phyloP scores from a whole-genome alignment of 1,140 invertebrate species.

The Berghia stephanieae region DNA sequence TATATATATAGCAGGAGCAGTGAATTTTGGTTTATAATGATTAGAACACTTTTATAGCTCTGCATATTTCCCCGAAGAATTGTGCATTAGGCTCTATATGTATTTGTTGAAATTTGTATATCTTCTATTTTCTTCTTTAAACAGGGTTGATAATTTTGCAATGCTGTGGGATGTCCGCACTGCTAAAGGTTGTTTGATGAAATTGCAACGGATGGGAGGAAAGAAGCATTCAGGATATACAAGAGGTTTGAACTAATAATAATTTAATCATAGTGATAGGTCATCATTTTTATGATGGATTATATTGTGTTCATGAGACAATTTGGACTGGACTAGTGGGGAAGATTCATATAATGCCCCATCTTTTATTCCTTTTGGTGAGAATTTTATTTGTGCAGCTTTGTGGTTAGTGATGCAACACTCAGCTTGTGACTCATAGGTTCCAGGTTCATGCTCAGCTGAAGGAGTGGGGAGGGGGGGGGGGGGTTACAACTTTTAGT shows the following conservation, averaged over 20 bases:
- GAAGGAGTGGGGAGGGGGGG: no score
- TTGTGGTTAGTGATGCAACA: no score
- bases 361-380: no score
- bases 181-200: slow-evolving; percentile 19
- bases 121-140: not conserved
- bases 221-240: slow-evolving; percentile 20
- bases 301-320: not conserved
- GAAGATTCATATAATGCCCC: no score
- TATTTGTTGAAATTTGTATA: not conserved
- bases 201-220: slow-evolving; percentile 2
- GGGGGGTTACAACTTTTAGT: no score
- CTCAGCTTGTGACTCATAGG: no score
- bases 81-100: not conserved
- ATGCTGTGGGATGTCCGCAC: slow-evolving; percentile 30
- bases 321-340: no score
- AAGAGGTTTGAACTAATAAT: not conserved
- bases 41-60: not conserved
- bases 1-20: no score
- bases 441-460: no score
- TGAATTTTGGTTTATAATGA: no score
- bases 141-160: slow-evolving; percentile 26
- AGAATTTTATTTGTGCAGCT: no score
- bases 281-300: not conserved
- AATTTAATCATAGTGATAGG: not conserved
- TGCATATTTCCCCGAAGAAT: not conserved